Percentiles rank a stretch among this genome's conserved stretches.
Evolutionary conservation across 2,113 vertebrate genomes (phyloP).

Genomic region (Thamnophis sirtalis): DNA sequence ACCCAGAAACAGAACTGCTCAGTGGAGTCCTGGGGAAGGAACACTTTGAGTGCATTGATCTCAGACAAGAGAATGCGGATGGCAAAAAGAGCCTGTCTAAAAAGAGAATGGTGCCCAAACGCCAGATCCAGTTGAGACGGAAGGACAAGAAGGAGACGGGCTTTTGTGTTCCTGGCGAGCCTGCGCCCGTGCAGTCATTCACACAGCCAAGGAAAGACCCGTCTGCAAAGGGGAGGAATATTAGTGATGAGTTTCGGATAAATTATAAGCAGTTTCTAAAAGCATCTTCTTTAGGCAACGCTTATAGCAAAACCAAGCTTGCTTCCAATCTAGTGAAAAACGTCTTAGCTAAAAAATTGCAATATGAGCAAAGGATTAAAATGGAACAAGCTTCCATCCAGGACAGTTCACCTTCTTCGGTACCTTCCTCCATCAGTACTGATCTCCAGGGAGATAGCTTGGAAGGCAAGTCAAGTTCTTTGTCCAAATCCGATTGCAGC

Average conservation of each 20-base stretch:
- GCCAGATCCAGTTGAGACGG: slow-evolving; percentile 89
- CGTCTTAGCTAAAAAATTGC: slow-evolving; percentile 87
- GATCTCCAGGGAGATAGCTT: slow-evolving; percentile 44
- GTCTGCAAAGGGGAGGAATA: slow-evolving; percentile 30
- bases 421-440: slow-evolving; percentile 40
- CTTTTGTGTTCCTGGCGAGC: slow-evolving; percentile 60
- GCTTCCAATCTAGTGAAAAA: slow-evolving; percentile 86
- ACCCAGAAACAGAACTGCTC: slow-evolving; percentile 61
- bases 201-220: slow-evolving; percentile 40
- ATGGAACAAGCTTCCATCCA: slow-evolving; percentile 56
- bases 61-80: slow-evolving; percentile 79
- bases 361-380: slow-evolving; percentile 63
- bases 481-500: slow-evolving; percentile 70
- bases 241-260: slow-evolving; percentile 55
- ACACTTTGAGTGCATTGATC: slow-evolving; percentile 84
- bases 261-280: slow-evolving; percentile 74
- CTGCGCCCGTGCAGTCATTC: slow-evolving; percentile 14
- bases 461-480: slow-evolving; percentile 65
- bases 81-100: slow-evolving; percentile 62
- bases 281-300: slow-evolving; percentile 79
- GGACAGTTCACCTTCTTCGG: slow-evolving; percentile 56
- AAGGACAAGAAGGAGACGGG: slow-evolving; percentile 66
- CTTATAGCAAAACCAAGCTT: slow-evolving; percentile 73
- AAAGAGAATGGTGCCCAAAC: slow-evolving; percentile 88
- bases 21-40: slow-evolving; percentile 45